Conservation (phyloP, 2,113 vertebrate genomes). For the Amazona vittata region DNA sequence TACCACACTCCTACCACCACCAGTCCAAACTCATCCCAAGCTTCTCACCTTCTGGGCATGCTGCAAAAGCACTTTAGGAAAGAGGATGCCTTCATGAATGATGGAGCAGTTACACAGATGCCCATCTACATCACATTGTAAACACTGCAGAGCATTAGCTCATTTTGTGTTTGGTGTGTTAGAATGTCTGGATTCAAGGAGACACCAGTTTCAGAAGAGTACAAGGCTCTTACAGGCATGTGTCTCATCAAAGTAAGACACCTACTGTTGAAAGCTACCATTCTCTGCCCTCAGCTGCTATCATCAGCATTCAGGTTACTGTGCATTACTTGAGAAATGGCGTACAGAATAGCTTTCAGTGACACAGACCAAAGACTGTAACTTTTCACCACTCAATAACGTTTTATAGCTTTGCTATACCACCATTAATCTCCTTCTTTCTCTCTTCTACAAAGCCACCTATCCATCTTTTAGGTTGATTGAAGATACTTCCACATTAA, state of each 20-base stretch:
- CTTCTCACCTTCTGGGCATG: background rate
- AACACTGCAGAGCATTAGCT: background rate
- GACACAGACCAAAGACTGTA: background rate
- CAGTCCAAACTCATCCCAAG: accelerated
- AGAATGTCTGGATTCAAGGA: background rate
- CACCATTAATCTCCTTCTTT: background rate
- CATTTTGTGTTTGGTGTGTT: accelerated
- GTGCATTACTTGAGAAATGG: background rate
- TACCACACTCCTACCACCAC: accelerated
- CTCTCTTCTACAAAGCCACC: background rate
- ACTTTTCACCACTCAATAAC: background rate
- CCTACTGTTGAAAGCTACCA: background rate
- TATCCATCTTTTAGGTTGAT: background rate
- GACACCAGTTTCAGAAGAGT: background rate
- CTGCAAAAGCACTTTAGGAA: background rate
- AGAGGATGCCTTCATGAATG: background rate
- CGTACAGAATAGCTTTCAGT: background rate
- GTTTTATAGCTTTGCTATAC: background rate
- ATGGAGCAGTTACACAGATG: accelerated
- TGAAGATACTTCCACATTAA: background rate
- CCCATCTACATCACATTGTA: background rate
- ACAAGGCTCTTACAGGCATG: background rate
- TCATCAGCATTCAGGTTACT: background rate
- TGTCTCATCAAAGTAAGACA: background rate
- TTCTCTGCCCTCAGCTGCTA: background rate